These are phyloP conservation scores for Mimumesa dahlbomi DNA, from an alignment of 2,888 invertebrate species.

Conservation along the genomic window DNA sequence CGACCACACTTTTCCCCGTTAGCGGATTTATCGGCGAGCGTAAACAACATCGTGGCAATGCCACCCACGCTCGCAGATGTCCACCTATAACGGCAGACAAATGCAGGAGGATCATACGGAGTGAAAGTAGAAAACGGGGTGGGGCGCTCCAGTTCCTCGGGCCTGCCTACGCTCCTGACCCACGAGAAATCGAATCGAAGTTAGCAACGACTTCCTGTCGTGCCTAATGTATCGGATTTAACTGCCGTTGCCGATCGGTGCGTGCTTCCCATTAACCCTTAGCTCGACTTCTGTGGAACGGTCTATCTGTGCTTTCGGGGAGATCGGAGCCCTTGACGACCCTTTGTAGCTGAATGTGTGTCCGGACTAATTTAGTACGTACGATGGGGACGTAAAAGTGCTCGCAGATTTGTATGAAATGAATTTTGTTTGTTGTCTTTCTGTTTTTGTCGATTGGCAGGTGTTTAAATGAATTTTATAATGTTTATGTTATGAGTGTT, in stretches of 20 bases:
- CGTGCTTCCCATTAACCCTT: too few relatives aligned
- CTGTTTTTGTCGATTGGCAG: too few relatives aligned
- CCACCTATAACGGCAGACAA: conserved; percentile 9
- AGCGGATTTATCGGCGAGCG: conserved; percentile 25
- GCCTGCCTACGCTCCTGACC: conserved; percentile 53
- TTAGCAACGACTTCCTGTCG: conserved; percentile 43
- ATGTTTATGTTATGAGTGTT: too few relatives aligned
- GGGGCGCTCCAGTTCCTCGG: conserved; percentile 52
- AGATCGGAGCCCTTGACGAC: too few relatives aligned
- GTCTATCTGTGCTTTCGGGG: too few relatives aligned
- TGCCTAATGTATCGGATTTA: conserved; percentile 36
- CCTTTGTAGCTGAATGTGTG: too few relatives aligned
- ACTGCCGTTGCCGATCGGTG: background rate
- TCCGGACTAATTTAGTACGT: too few relatives aligned
- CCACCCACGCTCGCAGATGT: conserved; percentile 36
- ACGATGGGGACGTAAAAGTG: too few relatives aligned
- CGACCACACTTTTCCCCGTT: conserved; percentile 5
- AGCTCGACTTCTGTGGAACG: too few relatives aligned
- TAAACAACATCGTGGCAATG: conserved; percentile 12
- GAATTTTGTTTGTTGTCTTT: too few relatives aligned
- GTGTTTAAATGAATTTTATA: too few relatives aligned
- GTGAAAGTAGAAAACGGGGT: conserved; percentile 58
- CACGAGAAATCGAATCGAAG: conserved; percentile 49
- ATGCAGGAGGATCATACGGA: conserved; percentile 24
- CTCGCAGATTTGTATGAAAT: too few relatives aligned